phyloP scores from a whole-genome alignment of 2,113 vertebrate genomes.

The Odocoileus hemionus region DNA sequence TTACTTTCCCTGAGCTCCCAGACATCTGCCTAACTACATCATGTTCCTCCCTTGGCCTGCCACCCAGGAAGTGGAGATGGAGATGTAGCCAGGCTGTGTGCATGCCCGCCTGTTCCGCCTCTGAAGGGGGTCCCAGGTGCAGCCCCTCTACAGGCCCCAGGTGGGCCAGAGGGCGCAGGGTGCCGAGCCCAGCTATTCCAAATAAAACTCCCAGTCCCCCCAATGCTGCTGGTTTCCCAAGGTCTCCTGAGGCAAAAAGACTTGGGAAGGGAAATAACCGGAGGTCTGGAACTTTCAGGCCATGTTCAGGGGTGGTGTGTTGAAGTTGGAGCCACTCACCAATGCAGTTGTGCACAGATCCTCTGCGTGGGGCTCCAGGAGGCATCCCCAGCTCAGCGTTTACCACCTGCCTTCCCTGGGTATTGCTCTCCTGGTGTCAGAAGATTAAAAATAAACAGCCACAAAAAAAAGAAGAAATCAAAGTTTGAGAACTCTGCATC shows the following conservation, averaged over 20 bases:
- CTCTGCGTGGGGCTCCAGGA: background rate
- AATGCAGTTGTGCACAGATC: background rate
- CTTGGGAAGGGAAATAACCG: conserved; percentile 57
- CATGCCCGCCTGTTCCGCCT: background rate
- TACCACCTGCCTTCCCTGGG: background rate
- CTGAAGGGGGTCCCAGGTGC: conserved; percentile 6
- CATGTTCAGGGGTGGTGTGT: conserved; percentile 54
- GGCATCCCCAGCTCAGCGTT: conserved; percentile 18
- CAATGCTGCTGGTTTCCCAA: background rate
- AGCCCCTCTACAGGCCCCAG: background rate
- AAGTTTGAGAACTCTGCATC: background rate
- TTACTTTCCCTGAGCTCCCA: background rate
- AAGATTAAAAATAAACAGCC: conserved; percentile 12
- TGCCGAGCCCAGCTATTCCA: background rate
- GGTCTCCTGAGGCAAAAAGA: conserved; percentile 52
- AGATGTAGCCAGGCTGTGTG: background rate
- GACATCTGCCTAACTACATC: conserved; percentile 41
- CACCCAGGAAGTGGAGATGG: conserved; percentile 20
- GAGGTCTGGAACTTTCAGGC: conserved; percentile 67
- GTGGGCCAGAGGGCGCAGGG: background rate
- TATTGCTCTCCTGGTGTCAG: conserved; percentile 25
- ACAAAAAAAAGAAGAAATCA: background rate
- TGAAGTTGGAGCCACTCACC: background rate
- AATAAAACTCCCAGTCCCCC: conserved; percentile 6
- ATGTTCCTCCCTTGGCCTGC: background rate